These are phyloP conservation scores for Hypena proboscidalis DNA, from an alignment of 2,888 invertebrate genomes.

Conservation along the genomic window DNA sequence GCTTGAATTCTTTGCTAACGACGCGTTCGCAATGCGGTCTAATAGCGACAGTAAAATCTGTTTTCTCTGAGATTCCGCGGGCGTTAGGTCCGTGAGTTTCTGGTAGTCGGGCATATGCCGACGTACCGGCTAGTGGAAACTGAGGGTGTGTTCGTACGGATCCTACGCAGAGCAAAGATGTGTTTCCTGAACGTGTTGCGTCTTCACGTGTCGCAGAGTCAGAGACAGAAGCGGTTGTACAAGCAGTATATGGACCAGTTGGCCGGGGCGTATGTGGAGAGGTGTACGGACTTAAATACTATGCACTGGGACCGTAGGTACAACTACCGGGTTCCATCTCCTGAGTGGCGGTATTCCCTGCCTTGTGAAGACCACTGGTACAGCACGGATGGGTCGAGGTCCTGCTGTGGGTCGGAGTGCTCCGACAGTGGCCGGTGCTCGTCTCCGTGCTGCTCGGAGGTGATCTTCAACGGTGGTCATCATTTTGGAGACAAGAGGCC, in stretches of 20 bases:
- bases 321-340: slow-evolving; percentile 54
- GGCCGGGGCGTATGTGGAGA: slow-evolving; percentile 77
- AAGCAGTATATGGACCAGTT: slow-evolving; percentile 81
- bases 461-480: slow-evolving; percentile 81
- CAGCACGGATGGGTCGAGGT: slow-evolving; percentile 61
- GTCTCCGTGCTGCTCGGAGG: slow-evolving; percentile 81
- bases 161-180: slow-evolving; percentile 70
- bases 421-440: slow-evolving; percentile 77
- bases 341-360: slow-evolving; percentile 71
- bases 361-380: slow-evolving; percentile 69
- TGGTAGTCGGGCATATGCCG: slow-evolving; percentile 65
- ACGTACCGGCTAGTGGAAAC: slow-evolving; percentile 66
- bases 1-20: slow-evolving; percentile 62
- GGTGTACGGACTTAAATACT: slow-evolving; percentile 67
- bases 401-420: slow-evolving; percentile 69
- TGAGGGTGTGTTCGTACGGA: slow-evolving; percentile 49
- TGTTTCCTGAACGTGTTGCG: slow-evolving; percentile 85
- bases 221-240: slow-evolving; percentile 79
- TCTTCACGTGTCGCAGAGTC: slow-evolving; percentile 81
- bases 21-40: slow-evolving; percentile 55
- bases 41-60: slow-evolving; percentile 59
- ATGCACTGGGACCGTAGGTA: slow-evolving; percentile 65
- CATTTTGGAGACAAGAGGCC: slow-evolving; percentile 72
- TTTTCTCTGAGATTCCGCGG: slow-evolving; percentile 69
- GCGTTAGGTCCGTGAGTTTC: slow-evolving; percentile 43